Base-by-base conservation (phyloP, 2,113 vertebrate species). In the Vimba vimba region DNA sequence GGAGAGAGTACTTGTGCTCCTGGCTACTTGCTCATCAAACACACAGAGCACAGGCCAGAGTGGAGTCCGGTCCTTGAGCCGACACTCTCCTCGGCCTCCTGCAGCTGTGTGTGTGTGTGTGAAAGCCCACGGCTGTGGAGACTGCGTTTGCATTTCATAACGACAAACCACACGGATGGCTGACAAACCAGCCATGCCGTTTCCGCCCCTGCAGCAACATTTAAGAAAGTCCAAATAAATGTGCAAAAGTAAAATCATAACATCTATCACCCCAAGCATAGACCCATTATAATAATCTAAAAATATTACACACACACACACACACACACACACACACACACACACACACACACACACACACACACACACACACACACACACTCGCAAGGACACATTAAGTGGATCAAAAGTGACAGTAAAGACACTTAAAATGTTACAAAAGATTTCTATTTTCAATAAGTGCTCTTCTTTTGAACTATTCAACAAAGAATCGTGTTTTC, bases 11-110 rank as follows among this genome's bases (percentile, higher is more conserved):
- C 92, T 95, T 95, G 93, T 91, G 93, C 93, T 94, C 93, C 92
- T 86, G 91, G 94, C 93, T 92, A 92, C 89, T 90, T 92, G 92
- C 92, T 92, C 94, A 95, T 95, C 93, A 94, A 95, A 95, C 94
- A 90, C 92, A 94, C 57, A 84, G 79, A 79, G 71, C 52, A 77
- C 78, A 81, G 83, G 84, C 87, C 80, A 68, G 75, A 94, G 94
- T 94, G 91, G 90, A 95, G 88, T 90, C 90, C 91, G 91, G 88
- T 92, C 91, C 91, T 89, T 89, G 92, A 94, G 91, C 89, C 93
- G 91, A 71, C 80, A 87, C 89, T 89, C 88, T 86, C 79, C 87
- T 92, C 92, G 83, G 94, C 92, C 92, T 94, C 93, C 94, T 94
- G 89, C 87, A 88, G 87, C 76, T 84, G 87, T 88, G 43, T 43